Conservation (phyloP, 1,140 invertebrate genomes). For the Drosophila ananassae region DNA sequence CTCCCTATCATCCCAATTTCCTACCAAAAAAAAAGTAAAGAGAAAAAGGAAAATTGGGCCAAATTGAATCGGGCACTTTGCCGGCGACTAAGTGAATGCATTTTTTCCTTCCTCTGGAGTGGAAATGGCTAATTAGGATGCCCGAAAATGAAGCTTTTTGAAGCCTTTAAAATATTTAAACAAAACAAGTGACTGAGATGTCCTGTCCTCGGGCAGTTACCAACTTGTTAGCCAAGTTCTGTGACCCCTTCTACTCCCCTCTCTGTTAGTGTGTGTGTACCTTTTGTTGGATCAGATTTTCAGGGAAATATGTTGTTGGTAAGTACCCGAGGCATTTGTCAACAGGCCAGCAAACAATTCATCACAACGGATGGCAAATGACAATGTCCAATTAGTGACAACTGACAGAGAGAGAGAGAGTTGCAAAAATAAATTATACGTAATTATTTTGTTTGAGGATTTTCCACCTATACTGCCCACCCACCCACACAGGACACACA, state of each 20-base stretch:
- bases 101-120: not conserved
- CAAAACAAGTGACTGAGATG: slow-evolving; percentile 4
- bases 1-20: not conserved
- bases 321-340: slow-evolving; percentile 34
- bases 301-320: slow-evolving; percentile 1
- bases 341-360: slow-evolving; percentile 46
- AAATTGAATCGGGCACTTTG: slow-evolving; percentile 49
- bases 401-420: slow-evolving; percentile 4
- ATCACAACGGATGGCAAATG: slow-evolving; percentile 9
- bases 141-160: slow-evolving; percentile 32
- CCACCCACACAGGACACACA: slow-evolving; percentile 42
- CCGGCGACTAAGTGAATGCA: slow-evolving; percentile 46
- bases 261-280: slow-evolving; percentile 1
- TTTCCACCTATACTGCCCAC: slow-evolving; percentile 21
- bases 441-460: slow-evolving; percentile 48
- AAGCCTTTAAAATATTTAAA: slow-evolving; percentile 51
- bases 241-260: not conserved
- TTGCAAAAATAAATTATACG: slow-evolving; percentile 46
- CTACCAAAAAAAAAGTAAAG: not conserved
- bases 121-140: slow-evolving; percentile 31
- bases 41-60: slow-evolving; percentile 32
- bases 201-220: slow-evolving; percentile 13
- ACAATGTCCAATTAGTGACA: slow-evolving; percentile 44
- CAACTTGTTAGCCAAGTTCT: slow-evolving; percentile 46
- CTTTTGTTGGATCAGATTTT: slow-evolving; percentile 23